phyloP scores from a whole-genome alignment of 2,888 invertebrate genomes.

The Sphaeridia pumilis region DNA sequence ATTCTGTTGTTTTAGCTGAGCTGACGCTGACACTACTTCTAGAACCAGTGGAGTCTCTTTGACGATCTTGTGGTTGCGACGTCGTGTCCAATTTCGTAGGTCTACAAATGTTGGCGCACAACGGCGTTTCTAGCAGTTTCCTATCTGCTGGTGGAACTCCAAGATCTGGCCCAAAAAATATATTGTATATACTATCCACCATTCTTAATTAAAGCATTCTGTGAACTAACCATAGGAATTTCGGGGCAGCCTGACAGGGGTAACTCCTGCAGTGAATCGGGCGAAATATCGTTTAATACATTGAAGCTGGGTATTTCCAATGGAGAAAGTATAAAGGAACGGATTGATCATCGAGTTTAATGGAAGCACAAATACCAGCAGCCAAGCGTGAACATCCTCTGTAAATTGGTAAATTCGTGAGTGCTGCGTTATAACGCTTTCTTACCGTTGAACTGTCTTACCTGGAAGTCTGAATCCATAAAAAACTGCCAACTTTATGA shows the following conservation, averaged over 20 bases:
- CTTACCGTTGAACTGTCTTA: slow-evolving; percentile 40
- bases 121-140: no score
- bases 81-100: no score
- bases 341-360: slow-evolving; percentile 57
- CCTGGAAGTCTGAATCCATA: slow-evolving; percentile 46
- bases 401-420: slow-evolving; percentile 27
- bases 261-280: neutral
- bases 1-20: no score
- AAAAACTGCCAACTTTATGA: slow-evolving; percentile 52
- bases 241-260: neutral
- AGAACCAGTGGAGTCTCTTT: no score
- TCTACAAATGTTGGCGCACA: no score
- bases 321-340: slow-evolving; percentile 55
- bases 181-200: no score
- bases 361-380: slow-evolving; percentile 55
- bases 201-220: no score
- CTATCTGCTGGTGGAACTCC: no score
- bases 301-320: slow-evolving; percentile 36
- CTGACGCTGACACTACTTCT: no score
- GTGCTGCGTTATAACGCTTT: neutral
- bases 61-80: no score
- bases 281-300: slow-evolving; percentile 5
- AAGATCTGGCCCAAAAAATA: no score
- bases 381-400: slow-evolving; percentile 54
- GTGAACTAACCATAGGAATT: slow-evolving; percentile 8